Conservation (phyloP, 2,797 vertebrate species). For the Petrocephalus schoutedeni region DNA sequence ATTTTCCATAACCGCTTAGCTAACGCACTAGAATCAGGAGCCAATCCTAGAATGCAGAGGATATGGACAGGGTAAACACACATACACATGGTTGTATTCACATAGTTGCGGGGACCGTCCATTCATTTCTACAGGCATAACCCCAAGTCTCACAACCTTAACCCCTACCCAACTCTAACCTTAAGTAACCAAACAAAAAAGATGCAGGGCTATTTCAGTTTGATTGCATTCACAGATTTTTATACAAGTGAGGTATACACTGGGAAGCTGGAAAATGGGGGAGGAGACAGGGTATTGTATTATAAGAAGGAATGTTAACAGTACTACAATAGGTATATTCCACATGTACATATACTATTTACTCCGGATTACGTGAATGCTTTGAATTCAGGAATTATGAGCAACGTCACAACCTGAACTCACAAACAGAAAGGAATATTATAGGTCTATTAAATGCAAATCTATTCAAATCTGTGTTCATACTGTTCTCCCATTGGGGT, state of each 20-base stretch:
- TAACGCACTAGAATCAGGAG: neutral
- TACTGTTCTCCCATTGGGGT: neutral
- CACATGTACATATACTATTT: neutral
- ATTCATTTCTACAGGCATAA: neutral
- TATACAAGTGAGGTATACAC: neutral
- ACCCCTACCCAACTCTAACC: neutral
- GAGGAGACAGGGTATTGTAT: neutral
- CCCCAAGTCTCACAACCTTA: neutral
- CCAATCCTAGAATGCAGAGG: neutral
- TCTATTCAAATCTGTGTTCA: neutral
- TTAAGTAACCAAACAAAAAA: neutral
- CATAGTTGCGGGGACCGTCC: neutral
- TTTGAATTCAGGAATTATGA: neutral
- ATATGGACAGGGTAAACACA: neutral
- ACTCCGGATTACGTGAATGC: neutral
- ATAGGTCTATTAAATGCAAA: neutral
- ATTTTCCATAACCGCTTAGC: neutral
- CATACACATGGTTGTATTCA: neutral
- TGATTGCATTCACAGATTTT: neutral
- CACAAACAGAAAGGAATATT: neutral
- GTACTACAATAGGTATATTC: neutral
- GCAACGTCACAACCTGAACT: neutral
- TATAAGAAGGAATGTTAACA: neutral
- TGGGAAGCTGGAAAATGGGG: neutral
- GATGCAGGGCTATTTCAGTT: no score